Percentiles rank a stretch among this genome's conserved stretches.
phyloP scores from a whole-genome alignment of 1,140 invertebrate genomes.

The Portunus trituberculatus region DNA sequence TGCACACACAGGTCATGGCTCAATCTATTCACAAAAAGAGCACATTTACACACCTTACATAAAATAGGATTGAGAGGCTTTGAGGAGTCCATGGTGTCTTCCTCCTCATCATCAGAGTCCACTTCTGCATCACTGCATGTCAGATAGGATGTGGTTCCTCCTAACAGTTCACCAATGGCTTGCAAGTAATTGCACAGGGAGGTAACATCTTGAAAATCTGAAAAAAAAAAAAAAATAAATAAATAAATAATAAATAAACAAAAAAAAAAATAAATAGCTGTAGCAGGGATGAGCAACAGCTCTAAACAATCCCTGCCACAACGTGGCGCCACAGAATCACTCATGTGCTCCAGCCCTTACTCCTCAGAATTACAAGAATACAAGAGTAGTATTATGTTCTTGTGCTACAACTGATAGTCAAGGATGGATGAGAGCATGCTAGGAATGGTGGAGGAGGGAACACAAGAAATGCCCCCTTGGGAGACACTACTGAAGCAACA shows the following conservation, averaged over 20 bases:
- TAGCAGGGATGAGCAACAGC: background rate
- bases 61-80: constrained; percentile 62
- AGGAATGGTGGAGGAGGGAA: no score
- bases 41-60: constrained; percentile 50
- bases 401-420: no score
- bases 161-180: constrained; percentile 63
- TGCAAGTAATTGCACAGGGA: constrained; percentile 65
- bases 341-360: background rate
- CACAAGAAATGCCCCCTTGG: no score
- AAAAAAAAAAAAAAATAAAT: background rate
- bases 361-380: no score
- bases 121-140: constrained; percentile 39
- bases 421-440: no score
- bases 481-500: no score
- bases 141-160: constrained; percentile 58
- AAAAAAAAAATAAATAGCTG: background rate
- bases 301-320: background rate
- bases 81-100: constrained; percentile 67
- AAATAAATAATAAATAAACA: background rate
- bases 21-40: no score
- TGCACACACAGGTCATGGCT: no score
- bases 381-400: no score
- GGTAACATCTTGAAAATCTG: constrained; percentile 58
- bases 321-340: no score
- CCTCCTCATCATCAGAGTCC: constrained; percentile 67